Evolutionary conservation across 2,888 invertebrate species (phyloP).

Genomic region (Rhogogaster chlorosoma): DNA sequence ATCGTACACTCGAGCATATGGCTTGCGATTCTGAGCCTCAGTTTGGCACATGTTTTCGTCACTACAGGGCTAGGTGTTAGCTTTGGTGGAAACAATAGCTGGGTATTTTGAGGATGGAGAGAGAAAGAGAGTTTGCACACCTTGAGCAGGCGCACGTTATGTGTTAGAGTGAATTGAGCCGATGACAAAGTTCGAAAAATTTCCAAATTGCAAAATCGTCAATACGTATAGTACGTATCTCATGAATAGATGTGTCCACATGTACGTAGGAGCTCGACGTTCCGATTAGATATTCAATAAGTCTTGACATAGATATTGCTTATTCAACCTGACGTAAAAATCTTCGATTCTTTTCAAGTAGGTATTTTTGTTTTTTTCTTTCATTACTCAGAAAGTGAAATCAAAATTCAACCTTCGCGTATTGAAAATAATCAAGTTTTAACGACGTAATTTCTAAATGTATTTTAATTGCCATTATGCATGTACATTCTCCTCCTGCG

Average conservation of each 20-base stretch:
- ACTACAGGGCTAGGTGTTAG: background rate
- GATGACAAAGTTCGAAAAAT: constrained; percentile 21
- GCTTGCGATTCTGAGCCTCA: background rate
- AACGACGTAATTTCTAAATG: background rate
- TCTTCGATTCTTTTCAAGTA: background rate
- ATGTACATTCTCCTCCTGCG: background rate
- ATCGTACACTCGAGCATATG: background rate
- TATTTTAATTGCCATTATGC: background rate
- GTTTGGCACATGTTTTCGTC: background rate
- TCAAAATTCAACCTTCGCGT: background rate
- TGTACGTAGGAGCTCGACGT: background rate
- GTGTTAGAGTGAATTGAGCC: background rate
- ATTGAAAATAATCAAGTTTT: background rate
- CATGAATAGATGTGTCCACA: background rate
- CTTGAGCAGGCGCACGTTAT: background rate
- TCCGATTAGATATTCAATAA: background rate
- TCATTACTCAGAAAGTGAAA: constrained; percentile 12
- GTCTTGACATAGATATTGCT: constrained; percentile 28
- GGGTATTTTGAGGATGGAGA: constrained; percentile 1
- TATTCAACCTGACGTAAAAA: background rate
- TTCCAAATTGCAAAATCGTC: constrained; percentile 29
- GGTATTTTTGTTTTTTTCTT: background rate
- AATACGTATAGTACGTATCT: background rate
- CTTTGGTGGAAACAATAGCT: constrained; percentile 25
- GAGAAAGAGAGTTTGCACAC: background rate